Base-by-base conservation (phyloP, 2,797 vertebrate species). In the Rallus crepitans region DNA sequence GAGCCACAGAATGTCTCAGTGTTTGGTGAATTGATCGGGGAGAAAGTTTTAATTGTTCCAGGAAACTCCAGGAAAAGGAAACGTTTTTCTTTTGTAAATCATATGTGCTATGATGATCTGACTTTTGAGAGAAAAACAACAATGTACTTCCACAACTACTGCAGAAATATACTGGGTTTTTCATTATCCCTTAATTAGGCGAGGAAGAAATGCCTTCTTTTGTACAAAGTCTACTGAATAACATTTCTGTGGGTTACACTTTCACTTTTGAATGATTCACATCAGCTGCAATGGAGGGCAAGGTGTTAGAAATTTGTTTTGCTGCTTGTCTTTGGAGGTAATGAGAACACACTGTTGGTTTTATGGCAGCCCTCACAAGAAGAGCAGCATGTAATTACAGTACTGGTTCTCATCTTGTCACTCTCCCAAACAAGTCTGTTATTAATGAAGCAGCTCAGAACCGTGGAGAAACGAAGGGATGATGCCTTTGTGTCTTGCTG, bases 181-280 rank as follows among this genome's bases (percentile, higher is more conserved):
- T n/a, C 15, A 33, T 79, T 84, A 53, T 64, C 45, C 42, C 86
- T 83, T 93, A 80, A 90, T 93, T 90, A 91, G 63, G 39, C 30
- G 23, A 76, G n/a, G 11, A 48, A 48, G 63, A 88, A 91, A 83
- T 76, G 60, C n/a, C 60, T 59, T 56, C 89, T 60, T 89, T 94
- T 87, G 52, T 87, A 79, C 1, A 2, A 80, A 73, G 30, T 47
- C 66, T 79, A 25, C 75, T 48, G 63, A 90, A 79, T 53, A 86
- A 79, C 13, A 4, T 92, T 90, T 94, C 71, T 71, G 6, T 18
- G 48, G 69, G 76, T 91, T 92, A 94, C 79, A 73, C 64, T 87
- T 94, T 89, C 60, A 57, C 87, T 96, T 89, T 24, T 94, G 92
- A 94, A 93, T 86, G 93, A 93, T 78, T 90, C 76, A 47, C 12